Base-by-base conservation (phyloP, 2,113 vertebrate genomes). In the Pterocles burchelli region DNA sequence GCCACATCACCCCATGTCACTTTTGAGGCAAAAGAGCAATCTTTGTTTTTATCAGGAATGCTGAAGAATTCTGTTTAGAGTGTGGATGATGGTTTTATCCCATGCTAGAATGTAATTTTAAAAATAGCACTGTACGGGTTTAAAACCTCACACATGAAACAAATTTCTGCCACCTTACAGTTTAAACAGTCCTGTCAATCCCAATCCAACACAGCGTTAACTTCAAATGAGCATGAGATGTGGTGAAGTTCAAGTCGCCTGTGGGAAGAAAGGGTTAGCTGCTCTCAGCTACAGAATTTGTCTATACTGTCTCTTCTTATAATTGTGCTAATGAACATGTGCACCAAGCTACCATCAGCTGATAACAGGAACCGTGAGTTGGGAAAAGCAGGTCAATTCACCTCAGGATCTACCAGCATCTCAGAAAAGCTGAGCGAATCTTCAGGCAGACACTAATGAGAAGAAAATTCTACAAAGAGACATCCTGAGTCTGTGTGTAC, bases 311-410 rank as follows among this genome's bases (percentile, higher is more conserved):
- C 19, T 58, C 46, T 19, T 66, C 16, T 58, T 74, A 3, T 5
- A 73, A 25, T 41, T 63, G 11, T 65, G 49, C 54, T 94, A 58
- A 85, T 68, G 73, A 82, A 24, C 36, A 19, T 3, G 11, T 28
- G 8, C 26, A 6, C 83, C 12, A 11, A 78, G 86, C 48, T 34
- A 33, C 46, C n/a, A 10, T 52, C 31, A 17, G 62, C 55, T 91
- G 52, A 11, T 51, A 48, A 70, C 11, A 48, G 79, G 18, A 77
- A 22, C 72, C 13, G 6, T 51, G 59, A 88, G 57, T 15, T 76
- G 46, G 6, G 29, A 80, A 88, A 85, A 88, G 21, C 82, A 80
- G 75, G 63, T 88, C 78, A 79, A 2, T 80, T 94, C 74, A 91
- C 75, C 67, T 94, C 67, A 45, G 94, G 46, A 76, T 75, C 49